Base-by-base conservation (phyloP, 2,113 vertebrate genomes). In the Bostrychus sinensis region DNA sequence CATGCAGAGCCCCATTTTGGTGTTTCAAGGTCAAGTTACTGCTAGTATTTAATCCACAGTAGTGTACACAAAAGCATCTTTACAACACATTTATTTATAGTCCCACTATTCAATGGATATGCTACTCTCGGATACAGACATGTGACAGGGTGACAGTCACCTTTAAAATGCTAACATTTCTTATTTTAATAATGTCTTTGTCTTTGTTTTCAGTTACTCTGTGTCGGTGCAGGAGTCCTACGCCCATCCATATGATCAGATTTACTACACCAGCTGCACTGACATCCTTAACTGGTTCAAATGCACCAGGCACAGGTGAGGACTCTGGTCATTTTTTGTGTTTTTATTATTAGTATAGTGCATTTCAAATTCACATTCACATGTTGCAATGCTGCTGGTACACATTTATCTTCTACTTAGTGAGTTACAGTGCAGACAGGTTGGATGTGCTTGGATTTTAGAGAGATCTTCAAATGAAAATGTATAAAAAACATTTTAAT, bases 241-340 rank as follows among this genome's bases (percentile, higher is more conserved):
- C 55, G 94, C 96, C 0, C 96, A 98, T 84, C 95, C 95, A 22
- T 99, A 92, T 76, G 95, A 98, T 82, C 97, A 99, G 88, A 84
- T 98, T 73, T 99, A 98, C 80, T 99, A 99, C 86, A 97, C 96
- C 60, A 98, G 95, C 87, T 99, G 97, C 86, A 92, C 94, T 0
- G 96, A 99, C 86, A 97, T 99, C 78, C 89, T 99, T 3, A 98
- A 96, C 86, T 99, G 97, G 97, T 99, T 98, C 88, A 98, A 99
- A 83, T 98, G 97, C 85, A 99, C 97, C 0, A 89, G 92, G 39
- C 96, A 98, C 93, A 96, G 96, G 97, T 99, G 75, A 92, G 78
- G 13, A 56, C 19, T 1, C 13, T 13, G 8, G 37, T n/a, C 13
- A n/a, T n/a, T 19, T 50, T 11, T 5, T 16, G 28, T 51, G 14